A percentile compares a stretch with the other conserved stretches of the same genome.
These are phyloP conservation scores for Gastrophryne carolinensis DNA, from an alignment of 2,797 vertebrate species.

Conservation along the genomic window DNA sequence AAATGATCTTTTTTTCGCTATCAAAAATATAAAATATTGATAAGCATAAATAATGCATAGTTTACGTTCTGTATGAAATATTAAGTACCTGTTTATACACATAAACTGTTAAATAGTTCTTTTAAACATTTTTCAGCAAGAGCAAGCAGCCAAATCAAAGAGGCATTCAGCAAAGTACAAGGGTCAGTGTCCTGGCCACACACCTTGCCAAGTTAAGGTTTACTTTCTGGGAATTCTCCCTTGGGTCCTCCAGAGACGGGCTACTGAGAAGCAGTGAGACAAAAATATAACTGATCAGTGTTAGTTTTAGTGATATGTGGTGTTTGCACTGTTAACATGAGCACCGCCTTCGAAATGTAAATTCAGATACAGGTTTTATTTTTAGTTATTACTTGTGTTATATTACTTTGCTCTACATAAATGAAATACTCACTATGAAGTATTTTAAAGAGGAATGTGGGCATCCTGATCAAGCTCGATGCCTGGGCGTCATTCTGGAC, in stretches of 20 bases:
- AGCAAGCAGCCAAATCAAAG: slow-evolving; percentile 16
- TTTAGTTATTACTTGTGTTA: too few relatives aligned
- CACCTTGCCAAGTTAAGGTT: slow-evolving; percentile 44
- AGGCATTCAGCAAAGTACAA: slow-evolving; percentile 24
- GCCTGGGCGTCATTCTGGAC: too few relatives aligned
- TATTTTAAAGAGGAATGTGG: too few relatives aligned
- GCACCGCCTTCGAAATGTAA: too few relatives aligned
- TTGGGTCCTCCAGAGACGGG: slow-evolving; percentile 12
- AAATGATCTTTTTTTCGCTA: too few relatives aligned
- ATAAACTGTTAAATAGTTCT: neutral
- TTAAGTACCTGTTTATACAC: neutral
- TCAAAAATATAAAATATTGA: neutral
- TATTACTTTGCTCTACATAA: too few relatives aligned
- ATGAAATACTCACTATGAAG: too few relatives aligned
- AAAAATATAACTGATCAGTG: slow-evolving; percentile 6
- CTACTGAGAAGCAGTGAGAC: slow-evolving; percentile 21
- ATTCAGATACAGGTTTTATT: too few relatives aligned
- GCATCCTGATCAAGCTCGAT: too few relatives aligned
- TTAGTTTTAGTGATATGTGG: neutral
- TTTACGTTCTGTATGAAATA: too few relatives aligned
- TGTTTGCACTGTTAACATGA: too few relatives aligned
- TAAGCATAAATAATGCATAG: neutral
- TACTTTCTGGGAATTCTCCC: slow-evolving; percentile 43
- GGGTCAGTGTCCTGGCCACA: slow-evolving; percentile 38
- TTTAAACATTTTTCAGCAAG: slow-evolving; percentile 6